Conservation (phyloP, 2,888 invertebrate genomes). For the Meiosimyza decipiens region DNA sequence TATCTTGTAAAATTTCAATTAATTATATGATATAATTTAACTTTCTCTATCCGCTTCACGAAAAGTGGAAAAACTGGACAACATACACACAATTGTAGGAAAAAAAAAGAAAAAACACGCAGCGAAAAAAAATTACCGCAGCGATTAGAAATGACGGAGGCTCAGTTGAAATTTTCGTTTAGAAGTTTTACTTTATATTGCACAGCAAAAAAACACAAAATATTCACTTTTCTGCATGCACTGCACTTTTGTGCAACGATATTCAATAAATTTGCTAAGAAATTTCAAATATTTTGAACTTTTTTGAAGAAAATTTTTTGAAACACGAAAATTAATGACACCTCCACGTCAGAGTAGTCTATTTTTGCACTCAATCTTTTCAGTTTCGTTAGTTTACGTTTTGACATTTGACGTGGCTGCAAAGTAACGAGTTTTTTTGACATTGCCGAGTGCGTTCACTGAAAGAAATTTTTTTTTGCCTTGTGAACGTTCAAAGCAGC, state of each 20-base stretch:
- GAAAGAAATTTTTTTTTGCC: neutral
- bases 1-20: neutral
- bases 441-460: slow-evolving; percentile 28
- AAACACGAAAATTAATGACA: slow-evolving; percentile 49
- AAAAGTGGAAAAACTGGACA: slow-evolving; percentile 9
- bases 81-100: slow-evolving; percentile 20
- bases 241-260: slow-evolving; percentile 15
- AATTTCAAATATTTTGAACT: slow-evolving; percentile 36
- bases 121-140: neutral
- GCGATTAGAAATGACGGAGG: neutral
- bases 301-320: slow-evolving; percentile 32
- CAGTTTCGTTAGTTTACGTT: slow-evolving; percentile 52
- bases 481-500: too few species aligned
- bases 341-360: slow-evolving; percentile 61
- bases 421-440: slow-evolving; percentile 16
- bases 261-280: slow-evolving; percentile 10
- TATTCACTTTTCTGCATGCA: neutral
- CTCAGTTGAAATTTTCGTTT: slow-evolving; percentile 5
- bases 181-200: neutral
- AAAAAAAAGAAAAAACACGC: neutral
- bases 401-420: slow-evolving; percentile 58
- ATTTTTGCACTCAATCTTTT: slow-evolving; percentile 36
- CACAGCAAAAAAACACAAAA: slow-evolving; percentile 3
- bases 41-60: slow-evolving; percentile 12
- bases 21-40: slow-evolving; percentile 12